Percentiles rank a stretch among this genome's conserved stretches.
phyloP scores from a whole-genome alignment of 2,797 vertebrate genomes.

The Schizopygopsis malacanthus region DNA sequence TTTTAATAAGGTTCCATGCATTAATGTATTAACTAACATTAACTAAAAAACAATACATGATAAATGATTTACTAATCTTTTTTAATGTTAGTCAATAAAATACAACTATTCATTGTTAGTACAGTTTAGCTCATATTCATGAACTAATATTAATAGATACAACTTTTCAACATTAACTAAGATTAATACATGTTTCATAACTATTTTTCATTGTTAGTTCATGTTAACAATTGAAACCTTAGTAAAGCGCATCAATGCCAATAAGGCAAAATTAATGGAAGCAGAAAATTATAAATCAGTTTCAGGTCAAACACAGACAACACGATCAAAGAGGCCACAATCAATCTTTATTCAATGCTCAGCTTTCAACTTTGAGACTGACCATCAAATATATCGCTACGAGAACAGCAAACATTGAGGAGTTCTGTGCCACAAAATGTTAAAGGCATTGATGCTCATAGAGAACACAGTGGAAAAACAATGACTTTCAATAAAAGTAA shows the following conservation, averaged over 20 bases:
- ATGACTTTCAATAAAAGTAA: conserved; percentile 46
- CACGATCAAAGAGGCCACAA: conserved; percentile 32
- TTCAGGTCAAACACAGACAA: conserved; percentile 11
- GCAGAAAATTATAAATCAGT: not conserved
- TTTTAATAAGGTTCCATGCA: not conserved
- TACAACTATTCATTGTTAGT: not conserved
- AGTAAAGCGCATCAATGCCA: not conserved
- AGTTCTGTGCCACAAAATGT: conserved; percentile 54
- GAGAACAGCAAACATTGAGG: conserved; percentile 33
- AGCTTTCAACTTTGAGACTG: conserved; percentile 42
- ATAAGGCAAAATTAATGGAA: not conserved
- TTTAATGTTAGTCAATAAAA: not conserved
- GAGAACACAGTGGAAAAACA: conserved; percentile 44
- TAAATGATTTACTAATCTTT: not conserved
- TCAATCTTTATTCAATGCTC: conserved; percentile 55
- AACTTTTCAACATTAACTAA: too few species aligned
- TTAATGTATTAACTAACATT: not conserved
- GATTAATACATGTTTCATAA: too few species aligned
- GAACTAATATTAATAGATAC: not conserved
- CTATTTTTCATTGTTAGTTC: not conserved
- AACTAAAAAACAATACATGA: not conserved
- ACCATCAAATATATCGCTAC: conserved; percentile 43
- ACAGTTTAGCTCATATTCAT: not conserved
- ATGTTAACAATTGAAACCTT: not conserved
- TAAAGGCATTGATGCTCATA: conserved; percentile 24